Percentiles rank a stretch among this genome's conserved stretches.
These are phyloP conservation scores for Leptodirus hochenwartii DNA, from an alignment of 2,888 invertebrate species.

Conservation along the genomic window DNA sequence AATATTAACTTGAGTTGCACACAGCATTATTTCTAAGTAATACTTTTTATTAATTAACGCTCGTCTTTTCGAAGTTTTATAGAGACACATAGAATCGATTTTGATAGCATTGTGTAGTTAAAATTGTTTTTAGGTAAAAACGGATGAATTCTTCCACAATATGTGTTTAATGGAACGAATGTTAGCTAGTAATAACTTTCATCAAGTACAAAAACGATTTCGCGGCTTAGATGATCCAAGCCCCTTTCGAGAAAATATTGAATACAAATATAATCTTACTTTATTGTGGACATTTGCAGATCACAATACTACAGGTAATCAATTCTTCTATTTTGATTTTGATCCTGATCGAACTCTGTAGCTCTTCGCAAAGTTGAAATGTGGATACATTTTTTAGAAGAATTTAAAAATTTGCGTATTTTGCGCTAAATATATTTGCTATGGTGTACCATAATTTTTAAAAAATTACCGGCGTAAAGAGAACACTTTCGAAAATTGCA, in stretches of 20 bases:
- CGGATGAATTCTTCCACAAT: background rate
- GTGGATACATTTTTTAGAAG: too few relatives aligned
- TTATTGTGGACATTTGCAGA: constrained; percentile 48
- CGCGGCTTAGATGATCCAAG: constrained; percentile 43
- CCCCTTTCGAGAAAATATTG: constrained; percentile 40
- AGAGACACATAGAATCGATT: too few relatives aligned
- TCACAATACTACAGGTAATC: constrained; percentile 26
- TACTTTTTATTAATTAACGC: background rate
- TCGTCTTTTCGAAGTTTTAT: too few relatives aligned
- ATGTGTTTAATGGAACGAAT: constrained; percentile 51
- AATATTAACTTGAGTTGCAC: too few relatives aligned
- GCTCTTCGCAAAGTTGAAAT: too few relatives aligned
- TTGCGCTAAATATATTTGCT: too few relatives aligned
- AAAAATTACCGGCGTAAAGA: too few relatives aligned
- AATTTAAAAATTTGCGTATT: too few relatives aligned
- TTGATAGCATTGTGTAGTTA: too few relatives aligned
- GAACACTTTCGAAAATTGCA: too few relatives aligned
- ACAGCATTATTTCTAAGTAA: background rate
- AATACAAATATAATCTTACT: constrained; percentile 45
- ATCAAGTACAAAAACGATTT: constrained; percentile 48
- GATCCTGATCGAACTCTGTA: too few relatives aligned
- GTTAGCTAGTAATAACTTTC: constrained; percentile 46
- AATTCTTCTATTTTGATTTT: constrained; percentile 1
- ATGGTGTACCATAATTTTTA: too few relatives aligned
- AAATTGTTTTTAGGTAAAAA: background rate